Base-by-base conservation (phyloP, 2,888 invertebrate genomes). In the Epicampocera succincta region DNA sequence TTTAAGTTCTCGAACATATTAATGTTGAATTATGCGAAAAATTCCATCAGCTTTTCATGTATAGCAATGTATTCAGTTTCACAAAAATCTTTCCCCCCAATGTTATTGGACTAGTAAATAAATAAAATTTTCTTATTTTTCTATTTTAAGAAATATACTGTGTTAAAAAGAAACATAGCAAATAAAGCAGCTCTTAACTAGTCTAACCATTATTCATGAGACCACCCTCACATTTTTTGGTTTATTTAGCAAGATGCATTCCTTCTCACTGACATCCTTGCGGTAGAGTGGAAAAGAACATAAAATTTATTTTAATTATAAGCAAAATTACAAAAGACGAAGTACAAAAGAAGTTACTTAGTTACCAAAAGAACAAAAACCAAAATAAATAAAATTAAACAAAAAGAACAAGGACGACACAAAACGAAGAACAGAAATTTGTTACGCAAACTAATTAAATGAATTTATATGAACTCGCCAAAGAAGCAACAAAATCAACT, bases 371-470 rank as follows among this genome's bases (percentile, higher is more conserved):
- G 40, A 73, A 60, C 46, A 48, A 54, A 71, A 21, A 48, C 52
- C 40, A 75, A 56, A 75, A 40, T 3, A 40, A 65, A 19, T 21
- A 66, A 13, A 56, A 73, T 13, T 44, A 38, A 56, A 50, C 50
- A 4, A 38, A 50, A 66, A 17, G 15, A 44, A 68, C 61, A 73
- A 81, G n/a, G 44, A 58, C 33, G 71, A 69, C 46, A 71, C 56
- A 48, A 68, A 61, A 44, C 15, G 29, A 69, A 1, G 19, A 72
- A 52, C 29, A 75, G 71, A 76, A 83, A 77, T 79, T 72, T 68
- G 60, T 77, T 80, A 84, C 84, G 72, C 84, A 84, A 84, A 84
- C 84, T 85, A 85, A 85, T 85, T 84, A 85, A 85, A 77, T 81
- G 80, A 84, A 84, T 84, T 84, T 84, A 83, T 84, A 84, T 83